Evolutionary conservation across 1,140 invertebrate species (phyloP).

Genomic region (Lordiphosa stackelbergi): DNA sequence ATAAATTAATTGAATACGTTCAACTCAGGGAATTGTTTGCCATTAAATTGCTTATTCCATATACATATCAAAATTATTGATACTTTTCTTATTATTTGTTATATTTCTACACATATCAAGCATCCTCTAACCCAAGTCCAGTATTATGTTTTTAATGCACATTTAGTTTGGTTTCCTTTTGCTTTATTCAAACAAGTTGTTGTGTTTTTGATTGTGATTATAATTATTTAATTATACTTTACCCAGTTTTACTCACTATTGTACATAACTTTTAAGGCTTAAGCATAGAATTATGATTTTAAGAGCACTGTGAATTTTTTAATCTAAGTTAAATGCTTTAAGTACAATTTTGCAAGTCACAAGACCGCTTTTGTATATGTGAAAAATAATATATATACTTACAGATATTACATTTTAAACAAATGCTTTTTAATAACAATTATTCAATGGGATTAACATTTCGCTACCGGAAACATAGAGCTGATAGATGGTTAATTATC

Average conservation of each 20-base stretch:
- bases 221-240: conserved; percentile 32
- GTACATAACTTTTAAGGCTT: conserved; percentile 46
- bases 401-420: conserved; percentile 8
- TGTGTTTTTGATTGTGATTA: conserved; percentile 61
- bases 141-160: conserved; percentile 33
- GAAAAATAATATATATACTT: conserved; percentile 11
- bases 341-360: conserved; percentile 20
- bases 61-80: neutral
- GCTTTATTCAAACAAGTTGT: conserved; percentile 21
- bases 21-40: too few species aligned
- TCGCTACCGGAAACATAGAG: conserved; percentile 22
- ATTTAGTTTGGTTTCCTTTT: conserved; percentile 11
- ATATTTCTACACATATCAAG: conserved; percentile 7
- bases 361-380: conserved; percentile 28
- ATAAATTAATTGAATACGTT: too few species aligned
- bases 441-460: conserved; percentile 1
- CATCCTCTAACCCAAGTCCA: conserved; percentile 3
- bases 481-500: neutral
- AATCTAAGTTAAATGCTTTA: conserved; percentile 25
- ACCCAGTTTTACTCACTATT: conserved; percentile 39
- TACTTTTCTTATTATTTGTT: neutral
- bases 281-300: conserved; percentile 8
- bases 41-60: too few species aligned
- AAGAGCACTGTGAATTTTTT: conserved; percentile 11
- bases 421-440: conserved; percentile 8